These are phyloP conservation scores for Ganaspis sp. DNA, from an alignment of 1,140 invertebrate genomes.

Conservation along the genomic window DNA sequence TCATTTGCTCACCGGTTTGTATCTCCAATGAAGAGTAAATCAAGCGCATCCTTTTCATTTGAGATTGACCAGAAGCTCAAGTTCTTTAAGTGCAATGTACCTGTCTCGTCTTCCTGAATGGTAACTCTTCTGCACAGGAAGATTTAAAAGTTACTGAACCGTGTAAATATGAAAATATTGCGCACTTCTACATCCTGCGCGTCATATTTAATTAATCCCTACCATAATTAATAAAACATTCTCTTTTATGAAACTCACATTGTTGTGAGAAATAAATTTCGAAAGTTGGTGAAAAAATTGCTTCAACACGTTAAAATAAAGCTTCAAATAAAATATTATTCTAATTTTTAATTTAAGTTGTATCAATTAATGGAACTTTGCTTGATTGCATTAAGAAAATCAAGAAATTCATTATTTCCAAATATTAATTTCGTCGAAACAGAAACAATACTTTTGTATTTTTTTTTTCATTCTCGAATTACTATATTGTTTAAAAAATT, in stretches of 20 bases:
- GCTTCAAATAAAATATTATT: too few relatives aligned
- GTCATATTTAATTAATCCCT: slow-evolving; percentile 4
- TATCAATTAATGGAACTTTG: too few relatives aligned
- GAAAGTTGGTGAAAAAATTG: neutral
- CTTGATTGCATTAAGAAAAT: too few relatives aligned
- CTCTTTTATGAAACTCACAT: neutral
- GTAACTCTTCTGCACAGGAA: slow-evolving; percentile 73
- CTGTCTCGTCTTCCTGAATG: slow-evolving; percentile 79
- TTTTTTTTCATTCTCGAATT: too few relatives aligned
- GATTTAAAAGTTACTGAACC: slow-evolving; percentile 11
- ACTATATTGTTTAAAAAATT: too few relatives aligned
- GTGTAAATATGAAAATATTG: slow-evolving; percentile 10
- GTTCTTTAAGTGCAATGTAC: slow-evolving; percentile 80
- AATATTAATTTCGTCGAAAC: too few relatives aligned
- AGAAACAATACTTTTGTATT: too few relatives aligned
- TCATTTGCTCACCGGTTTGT: slow-evolving; percentile 75
- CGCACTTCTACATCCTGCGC: neutral
- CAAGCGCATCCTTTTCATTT: slow-evolving; percentile 80
- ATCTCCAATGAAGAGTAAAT: slow-evolving; percentile 80
- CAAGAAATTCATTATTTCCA: too few relatives aligned
- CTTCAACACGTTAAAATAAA: too few relatives aligned
- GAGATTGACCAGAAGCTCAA: slow-evolving; percentile 77
- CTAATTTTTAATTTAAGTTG: too few relatives aligned
- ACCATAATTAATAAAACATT: slow-evolving; percentile 1
- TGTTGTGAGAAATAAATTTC: slow-evolving; percentile 2